Conservation (phyloP, 2,113 vertebrate species). For the Sturnus vulgaris region DNA sequence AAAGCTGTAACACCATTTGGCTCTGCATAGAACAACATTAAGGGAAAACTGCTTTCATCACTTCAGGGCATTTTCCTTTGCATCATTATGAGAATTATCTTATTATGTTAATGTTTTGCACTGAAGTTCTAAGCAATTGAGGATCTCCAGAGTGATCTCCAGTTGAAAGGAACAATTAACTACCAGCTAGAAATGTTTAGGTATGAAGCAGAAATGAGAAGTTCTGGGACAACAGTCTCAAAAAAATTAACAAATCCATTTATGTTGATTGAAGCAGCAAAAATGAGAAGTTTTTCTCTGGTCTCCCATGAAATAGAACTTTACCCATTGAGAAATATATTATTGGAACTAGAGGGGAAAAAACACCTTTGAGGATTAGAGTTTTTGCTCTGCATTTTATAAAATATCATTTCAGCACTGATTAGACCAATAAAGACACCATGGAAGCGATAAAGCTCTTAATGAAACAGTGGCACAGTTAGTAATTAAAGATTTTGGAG, state of each 20-base stretch:
- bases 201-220: not conserved
- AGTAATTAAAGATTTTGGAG: not conserved
- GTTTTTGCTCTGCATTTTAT: not conserved
- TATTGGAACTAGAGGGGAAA: not conserved
- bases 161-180: not conserved
- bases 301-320: not conserved
- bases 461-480: not conserved
- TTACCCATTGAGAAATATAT: not conserved
- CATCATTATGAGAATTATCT: not conserved
- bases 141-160: not conserved
- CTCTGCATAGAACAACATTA: not conserved
- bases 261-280: not conserved
- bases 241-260: not conserved
- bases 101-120: slow-evolving; percentile 7
- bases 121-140: not conserved
- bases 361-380: not conserved
- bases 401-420: not conserved
- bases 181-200: not conserved
- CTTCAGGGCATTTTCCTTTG: not conserved
- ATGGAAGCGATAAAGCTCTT: not conserved
- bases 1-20: not conserved
- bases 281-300: not conserved
- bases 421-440: not conserved
- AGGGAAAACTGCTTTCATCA: not conserved
- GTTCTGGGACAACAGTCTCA: not conserved